Evolutionary conservation across 2,797 vertebrate species (phyloP), one percentile per base, ranked within the genome.

Genomic region (Pogonophryne albipinna): DNA sequence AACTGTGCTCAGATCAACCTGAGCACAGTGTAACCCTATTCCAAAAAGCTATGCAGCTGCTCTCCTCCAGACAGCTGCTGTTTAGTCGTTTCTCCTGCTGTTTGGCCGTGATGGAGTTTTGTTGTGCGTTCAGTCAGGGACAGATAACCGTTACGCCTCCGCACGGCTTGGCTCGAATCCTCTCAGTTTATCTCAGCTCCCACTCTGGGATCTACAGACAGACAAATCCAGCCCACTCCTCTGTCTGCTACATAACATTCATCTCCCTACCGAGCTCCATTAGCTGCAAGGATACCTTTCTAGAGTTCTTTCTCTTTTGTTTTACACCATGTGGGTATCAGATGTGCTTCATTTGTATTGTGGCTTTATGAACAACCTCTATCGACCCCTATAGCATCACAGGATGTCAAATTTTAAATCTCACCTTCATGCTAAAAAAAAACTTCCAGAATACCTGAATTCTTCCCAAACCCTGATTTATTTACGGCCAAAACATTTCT

Each of bases 131-230:
- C 85, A 65, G 79, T 70, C 50, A 3, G 74, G 87, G 79, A 87
- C 78, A 81, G 78, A 86, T 84, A 82, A 83, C 83, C 15, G 81
- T 70, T 77, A 66, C 82, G 78, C 89, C 87, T 87, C 81, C 66
- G 49, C 86, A 88, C 66, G 15, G 68, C 65, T 85, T 85, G 83
- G 82, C 86, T 88, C 57, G 1, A 34, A 68, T 79, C 71, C 10
- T 73, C 67, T 69, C 16, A 2, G 66, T 81, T 89, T 83, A 69
- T 84, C 79, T 87, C 80, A 80, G 82, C 78, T 78, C 79, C 85
- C 83, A 69, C 88, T 85, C 74, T 62, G 62, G 74, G 79, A 89
- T 76, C 68, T 70, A 71, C 82, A 83, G 74, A 74, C 74, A 50
- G 82, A 82, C 76, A 17, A 67, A 79, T 42, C 44, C 69, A 14